Evolutionary conservation across 2,113 vertebrate species (phyloP), one percentile per base, ranked within the genome.

Genomic region (Macquaria ambigua): DNA sequence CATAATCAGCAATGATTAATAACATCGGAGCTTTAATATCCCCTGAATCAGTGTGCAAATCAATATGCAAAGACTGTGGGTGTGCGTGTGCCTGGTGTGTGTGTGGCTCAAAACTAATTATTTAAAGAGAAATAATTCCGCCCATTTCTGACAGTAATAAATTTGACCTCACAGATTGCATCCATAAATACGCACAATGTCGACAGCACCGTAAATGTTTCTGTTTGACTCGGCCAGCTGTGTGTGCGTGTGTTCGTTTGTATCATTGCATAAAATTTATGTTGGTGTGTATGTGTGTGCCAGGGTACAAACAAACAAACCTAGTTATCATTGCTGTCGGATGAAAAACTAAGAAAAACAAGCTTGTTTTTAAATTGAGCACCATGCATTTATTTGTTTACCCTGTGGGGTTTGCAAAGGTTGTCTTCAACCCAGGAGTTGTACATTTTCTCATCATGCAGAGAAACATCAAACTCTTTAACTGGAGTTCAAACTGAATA

Each of bases 1-100:
- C 46, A 89, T 85, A 89, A 92, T 92, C 86, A 89, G 82, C 69
- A 43, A 74, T 87, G 89, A 91, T 90, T 87, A 85, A 92, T 90
- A 89, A 82, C 74, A 53, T 75, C 1, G 9, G 64, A 58, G 77
- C 46, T 87, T 89, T 90, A 87, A 89, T 92, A 86, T 86, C 83
- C 83, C 64, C 34, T 37, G 18, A 86, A 89, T 93, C 86, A 87
- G 80, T 84, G 76, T 66, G 52, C 66, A 84, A 90, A 89, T 88
- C 79, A 88, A 80, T 86, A 91, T 84, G 82, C 81, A 88, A 84
- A 81, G 37, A 39, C 0, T 53, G 59, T 64, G 48, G 79, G 61
- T 25, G 55, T 37, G 59, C 64, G 48, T 77, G 14, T 41, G 37
- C 21, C 7, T 16, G 61, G 46, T 15, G 52, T 39, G 63, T 80